Percentiles rank a stretch among this genome's conserved stretches.
These are phyloP conservation scores for Oopsacas minuta DNA, from an alignment of 37 sponge, comb jelly and placozoan species.

Conservation along the genomic window DNA sequence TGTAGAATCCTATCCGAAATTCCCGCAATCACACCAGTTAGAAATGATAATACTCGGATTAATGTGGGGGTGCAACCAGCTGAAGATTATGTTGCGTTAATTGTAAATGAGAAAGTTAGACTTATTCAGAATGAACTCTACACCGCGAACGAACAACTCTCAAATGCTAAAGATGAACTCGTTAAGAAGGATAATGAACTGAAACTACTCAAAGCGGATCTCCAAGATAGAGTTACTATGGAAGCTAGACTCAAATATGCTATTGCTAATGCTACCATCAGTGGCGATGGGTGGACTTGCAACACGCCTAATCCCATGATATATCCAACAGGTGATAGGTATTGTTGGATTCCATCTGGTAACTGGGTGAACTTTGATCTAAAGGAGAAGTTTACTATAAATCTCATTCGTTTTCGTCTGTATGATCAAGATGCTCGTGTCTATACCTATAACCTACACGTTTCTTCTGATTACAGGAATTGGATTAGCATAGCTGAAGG, in stretches of 20 bases:
- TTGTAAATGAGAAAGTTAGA: background rate
- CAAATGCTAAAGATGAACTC: too few species aligned
- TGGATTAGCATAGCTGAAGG: background rate
- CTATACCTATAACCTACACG: background rate
- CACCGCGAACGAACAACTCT: background rate
- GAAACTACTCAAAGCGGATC: background rate
- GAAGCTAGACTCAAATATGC: background rate
- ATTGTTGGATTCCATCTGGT: background rate
- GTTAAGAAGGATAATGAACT: background rate
- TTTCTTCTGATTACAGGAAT: background rate
- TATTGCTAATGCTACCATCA: background rate
- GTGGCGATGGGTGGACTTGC: background rate
- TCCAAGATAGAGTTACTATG: background rate
- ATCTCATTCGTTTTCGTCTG: background rate
- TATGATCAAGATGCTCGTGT: background rate
- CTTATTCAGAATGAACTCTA: background rate
- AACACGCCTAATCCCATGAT: background rate
- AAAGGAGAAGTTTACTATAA: background rate
- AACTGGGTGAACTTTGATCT: background rate
- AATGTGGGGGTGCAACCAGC: background rate
- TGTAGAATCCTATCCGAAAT: background rate
- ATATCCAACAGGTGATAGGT: background rate
- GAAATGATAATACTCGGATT: background rate
- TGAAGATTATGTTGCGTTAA: background rate
- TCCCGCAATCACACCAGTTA: background rate